These are phyloP conservation scores for Elanoides forficatus DNA, from an alignment of 2,113 vertebrate genomes.

Conservation along the genomic window DNA sequence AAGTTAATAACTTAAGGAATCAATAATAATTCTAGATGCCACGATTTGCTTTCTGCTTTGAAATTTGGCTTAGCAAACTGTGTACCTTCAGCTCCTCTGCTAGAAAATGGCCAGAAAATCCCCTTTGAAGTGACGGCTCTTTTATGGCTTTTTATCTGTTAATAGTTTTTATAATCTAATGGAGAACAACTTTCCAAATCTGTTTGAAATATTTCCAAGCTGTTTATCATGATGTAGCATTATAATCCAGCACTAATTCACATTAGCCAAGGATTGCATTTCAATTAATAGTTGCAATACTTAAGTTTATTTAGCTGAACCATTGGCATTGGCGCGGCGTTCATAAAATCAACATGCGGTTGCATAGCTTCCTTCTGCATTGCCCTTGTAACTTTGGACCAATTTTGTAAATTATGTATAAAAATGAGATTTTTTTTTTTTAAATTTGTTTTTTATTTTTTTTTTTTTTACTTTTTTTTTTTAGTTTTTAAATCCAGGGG, in stretches of 20 bases:
- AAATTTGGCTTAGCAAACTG: not conserved
- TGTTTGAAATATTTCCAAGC: conserved; percentile 62
- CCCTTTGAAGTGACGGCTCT: conserved; percentile 21
- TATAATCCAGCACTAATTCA: conserved; percentile 54
- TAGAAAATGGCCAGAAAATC: not conserved
- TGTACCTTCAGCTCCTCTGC: not conserved
- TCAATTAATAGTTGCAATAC: conserved; percentile 8
- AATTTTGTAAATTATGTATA: not conserved
- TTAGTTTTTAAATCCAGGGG: not conserved
- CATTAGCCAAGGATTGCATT: conserved; percentile 50
- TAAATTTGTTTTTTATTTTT: not conserved
- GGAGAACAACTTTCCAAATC: conserved; percentile 34
- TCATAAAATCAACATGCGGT: not conserved
- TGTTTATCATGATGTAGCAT: conserved; percentile 32
- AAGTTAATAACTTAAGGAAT: not conserved
- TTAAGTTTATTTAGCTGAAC: conserved; percentile 44
- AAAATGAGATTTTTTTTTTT: not conserved
- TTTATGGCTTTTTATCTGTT: conserved; percentile 34
- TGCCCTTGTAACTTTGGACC: not conserved
- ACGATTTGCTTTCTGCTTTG: not conserved
- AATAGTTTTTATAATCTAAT: conserved; percentile 48
- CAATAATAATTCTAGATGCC: not conserved
- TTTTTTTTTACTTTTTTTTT: not conserved
- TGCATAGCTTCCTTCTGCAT: not conserved
- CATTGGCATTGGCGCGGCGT: not conserved